A percentile compares a stretch with the other conserved stretches of the same genome.
These are phyloP conservation scores for Anneissia japonica DNA, from an alignment of 35 echinoderm and acorn worm genomes.

Conservation along the genomic window DNA sequence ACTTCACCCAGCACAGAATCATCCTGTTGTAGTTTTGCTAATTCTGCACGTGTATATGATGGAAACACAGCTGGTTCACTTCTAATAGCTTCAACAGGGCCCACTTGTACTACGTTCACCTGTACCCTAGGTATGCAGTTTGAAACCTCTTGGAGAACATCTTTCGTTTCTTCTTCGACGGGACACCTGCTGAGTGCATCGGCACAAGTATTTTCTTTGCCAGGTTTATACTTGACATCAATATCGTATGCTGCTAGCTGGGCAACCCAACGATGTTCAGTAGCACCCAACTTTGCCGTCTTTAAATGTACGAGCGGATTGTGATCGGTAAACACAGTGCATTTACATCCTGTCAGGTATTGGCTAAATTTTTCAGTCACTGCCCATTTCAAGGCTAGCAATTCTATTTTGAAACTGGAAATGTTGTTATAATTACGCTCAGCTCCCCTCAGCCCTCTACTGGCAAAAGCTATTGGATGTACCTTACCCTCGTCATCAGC, in stretches of 20 bases:
- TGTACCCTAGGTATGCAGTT: background rate
- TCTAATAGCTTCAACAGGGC: too few species aligned
- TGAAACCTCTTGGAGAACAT: background rate
- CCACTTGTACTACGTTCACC: too few species aligned
- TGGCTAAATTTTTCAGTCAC: slow-evolving; percentile 55
- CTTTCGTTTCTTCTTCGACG: background rate
- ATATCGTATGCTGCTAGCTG: background rate
- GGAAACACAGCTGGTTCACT: background rate
- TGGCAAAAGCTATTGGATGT: slow-evolving; percentile 47
- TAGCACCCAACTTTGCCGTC: slow-evolving; percentile 18
- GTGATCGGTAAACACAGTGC: slow-evolving; percentile 24
- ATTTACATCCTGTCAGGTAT: background rate
- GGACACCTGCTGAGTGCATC: background rate
- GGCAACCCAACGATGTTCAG: slow-evolving; percentile 3
- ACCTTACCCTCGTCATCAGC: slow-evolving; percentile 21
- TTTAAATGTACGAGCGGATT: slow-evolving; percentile 9
- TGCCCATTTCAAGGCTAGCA: slow-evolving; percentile 53
- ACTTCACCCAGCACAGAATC: background rate
- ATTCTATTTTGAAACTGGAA: slow-evolving; percentile 42
- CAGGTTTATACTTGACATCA: background rate
- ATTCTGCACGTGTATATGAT: background rate
- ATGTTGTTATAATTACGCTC: slow-evolving; percentile 21
- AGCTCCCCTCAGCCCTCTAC: slow-evolving; percentile 20
- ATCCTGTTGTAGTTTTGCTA: slow-evolving; percentile 1
- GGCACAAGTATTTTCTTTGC: background rate